Conservation (phyloP, 2,113 vertebrate genomes). For the Periophthalmus modestus region DNA sequence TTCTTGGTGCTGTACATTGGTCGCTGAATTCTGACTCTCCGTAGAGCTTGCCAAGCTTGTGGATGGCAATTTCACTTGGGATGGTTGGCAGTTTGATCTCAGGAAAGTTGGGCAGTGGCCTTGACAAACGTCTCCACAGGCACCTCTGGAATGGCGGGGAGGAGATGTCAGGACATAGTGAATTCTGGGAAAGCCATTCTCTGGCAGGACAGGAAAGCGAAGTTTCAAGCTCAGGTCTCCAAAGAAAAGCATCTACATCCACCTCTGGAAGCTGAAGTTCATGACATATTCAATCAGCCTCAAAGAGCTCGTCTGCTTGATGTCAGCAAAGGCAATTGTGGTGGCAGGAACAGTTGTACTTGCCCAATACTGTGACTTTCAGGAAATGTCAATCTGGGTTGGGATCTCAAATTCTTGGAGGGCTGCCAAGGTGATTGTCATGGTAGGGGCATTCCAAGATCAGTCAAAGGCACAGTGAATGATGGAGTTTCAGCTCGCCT, state of each 20-base stretch:
- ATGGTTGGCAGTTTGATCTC: slow-evolving; percentile 81
- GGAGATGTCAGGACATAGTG: slow-evolving; percentile 52
- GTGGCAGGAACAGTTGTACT: slow-evolving; percentile 78
- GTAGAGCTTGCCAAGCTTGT: slow-evolving; percentile 86
- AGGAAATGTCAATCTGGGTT: slow-evolving; percentile 80
- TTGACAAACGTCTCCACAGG: slow-evolving; percentile 73
- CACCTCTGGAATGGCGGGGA: slow-evolving; percentile 69
- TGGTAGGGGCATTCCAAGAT: slow-evolving; percentile 81
- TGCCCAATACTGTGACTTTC: slow-evolving; percentile 82
- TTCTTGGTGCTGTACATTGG: slow-evolving; percentile 82
- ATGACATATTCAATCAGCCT: slow-evolving; percentile 80
- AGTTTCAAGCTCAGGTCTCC: slow-evolving; percentile 77
- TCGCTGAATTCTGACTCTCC: slow-evolving; percentile 79
- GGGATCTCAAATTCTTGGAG: slow-evolving; percentile 79
- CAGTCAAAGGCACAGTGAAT: slow-evolving; percentile 86
- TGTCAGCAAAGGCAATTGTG: slow-evolving; percentile 81
- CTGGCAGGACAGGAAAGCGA: slow-evolving; percentile 67
- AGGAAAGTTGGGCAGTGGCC: slow-evolving; percentile 79
- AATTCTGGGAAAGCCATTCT: slow-evolving; percentile 74
- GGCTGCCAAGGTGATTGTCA: slow-evolving; percentile 77
- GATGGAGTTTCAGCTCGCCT: slow-evolving; percentile 80
- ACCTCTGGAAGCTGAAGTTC: slow-evolving; percentile 75
- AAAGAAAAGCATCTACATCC: slow-evolving; percentile 73
- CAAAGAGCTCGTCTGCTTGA: slow-evolving; percentile 82
- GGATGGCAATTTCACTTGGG: slow-evolving; percentile 76